These are phyloP conservation scores for Lithobates sylvaticus DNA, from an alignment of 2,797 vertebrate species.

Conservation along the genomic window DNA sequence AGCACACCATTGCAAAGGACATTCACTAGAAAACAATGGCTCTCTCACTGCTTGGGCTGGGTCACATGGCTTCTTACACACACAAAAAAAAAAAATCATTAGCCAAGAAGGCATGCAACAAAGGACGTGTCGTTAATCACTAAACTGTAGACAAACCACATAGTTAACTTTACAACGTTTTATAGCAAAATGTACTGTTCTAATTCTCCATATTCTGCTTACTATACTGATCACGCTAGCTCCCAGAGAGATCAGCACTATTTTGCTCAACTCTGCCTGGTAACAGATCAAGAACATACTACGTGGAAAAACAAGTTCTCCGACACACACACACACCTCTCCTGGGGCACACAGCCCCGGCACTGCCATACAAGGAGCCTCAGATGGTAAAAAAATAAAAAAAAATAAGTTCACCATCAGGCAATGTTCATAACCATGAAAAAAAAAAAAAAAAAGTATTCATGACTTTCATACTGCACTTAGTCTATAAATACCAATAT, in stretches of 20 bases:
- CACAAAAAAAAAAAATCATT: not conserved
- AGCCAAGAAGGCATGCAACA: no score
- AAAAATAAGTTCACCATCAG: no score
- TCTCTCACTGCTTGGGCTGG: constrained; percentile 1
- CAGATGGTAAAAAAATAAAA: no score
- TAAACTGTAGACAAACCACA: not conserved
- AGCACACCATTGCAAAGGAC: constrained; percentile 13
- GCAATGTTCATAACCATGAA: no score
- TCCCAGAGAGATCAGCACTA: not conserved
- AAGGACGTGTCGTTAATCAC: no score
- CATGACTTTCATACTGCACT: no score
- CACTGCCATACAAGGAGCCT: no score
- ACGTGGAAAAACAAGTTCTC: not conserved
- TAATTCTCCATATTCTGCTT: not conserved
- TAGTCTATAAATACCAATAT: no score
- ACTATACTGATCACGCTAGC: no score
- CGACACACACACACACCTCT: no score
- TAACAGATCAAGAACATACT: not conserved
- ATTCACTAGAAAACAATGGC: constrained; percentile 34
- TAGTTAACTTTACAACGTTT: not conserved
- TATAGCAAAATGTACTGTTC: not conserved
- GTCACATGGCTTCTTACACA: not conserved
- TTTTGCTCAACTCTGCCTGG: not conserved
- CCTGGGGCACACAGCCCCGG: no score
- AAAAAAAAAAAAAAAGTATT: no score